These are phyloP conservation scores for Ceratotherium simum DNA, from an alignment of 2,113 vertebrate species.

Conservation along the genomic window DNA sequence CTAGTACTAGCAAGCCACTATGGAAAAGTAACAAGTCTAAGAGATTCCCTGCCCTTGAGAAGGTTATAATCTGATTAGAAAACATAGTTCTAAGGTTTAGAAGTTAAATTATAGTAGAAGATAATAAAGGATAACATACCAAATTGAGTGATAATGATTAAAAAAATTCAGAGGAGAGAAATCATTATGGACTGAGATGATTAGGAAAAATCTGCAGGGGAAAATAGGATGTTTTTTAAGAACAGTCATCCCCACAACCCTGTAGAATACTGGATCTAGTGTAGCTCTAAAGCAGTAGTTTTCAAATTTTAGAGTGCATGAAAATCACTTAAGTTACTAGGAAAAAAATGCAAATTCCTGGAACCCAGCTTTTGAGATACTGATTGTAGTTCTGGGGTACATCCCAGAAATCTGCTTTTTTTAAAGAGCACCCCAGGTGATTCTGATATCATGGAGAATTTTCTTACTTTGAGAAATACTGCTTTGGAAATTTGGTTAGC, in stretches of 20 bases:
- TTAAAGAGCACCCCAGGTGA: neutral
- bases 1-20: neutral
- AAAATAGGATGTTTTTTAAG: neutral
- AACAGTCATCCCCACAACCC: neutral
- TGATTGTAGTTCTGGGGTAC: neutral
- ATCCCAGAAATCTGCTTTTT: neutral
- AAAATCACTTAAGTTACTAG: neutral
- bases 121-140: neutral
- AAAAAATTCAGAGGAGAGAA: slow-evolving; percentile 1
- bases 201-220: neutral
- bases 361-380: neutral
- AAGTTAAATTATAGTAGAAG: slow-evolving; percentile 43
- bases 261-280: neutral
- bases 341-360: slow-evolving; percentile 8
- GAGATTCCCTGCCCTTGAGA: neutral
- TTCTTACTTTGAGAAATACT: slow-evolving; percentile 11
- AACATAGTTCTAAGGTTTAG: neutral
- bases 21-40: slow-evolving; percentile 26
- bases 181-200: neutral
- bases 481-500: neutral
- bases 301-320: neutral
- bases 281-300: neutral
- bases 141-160: neutral
- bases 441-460: neutral
- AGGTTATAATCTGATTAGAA: slow-evolving; percentile 51